Evolutionary conservation across 2,888 invertebrate genomes (phyloP), one percentile per base, ranked within the genome.

Genomic region (Lamellibrachia columna): DNA sequence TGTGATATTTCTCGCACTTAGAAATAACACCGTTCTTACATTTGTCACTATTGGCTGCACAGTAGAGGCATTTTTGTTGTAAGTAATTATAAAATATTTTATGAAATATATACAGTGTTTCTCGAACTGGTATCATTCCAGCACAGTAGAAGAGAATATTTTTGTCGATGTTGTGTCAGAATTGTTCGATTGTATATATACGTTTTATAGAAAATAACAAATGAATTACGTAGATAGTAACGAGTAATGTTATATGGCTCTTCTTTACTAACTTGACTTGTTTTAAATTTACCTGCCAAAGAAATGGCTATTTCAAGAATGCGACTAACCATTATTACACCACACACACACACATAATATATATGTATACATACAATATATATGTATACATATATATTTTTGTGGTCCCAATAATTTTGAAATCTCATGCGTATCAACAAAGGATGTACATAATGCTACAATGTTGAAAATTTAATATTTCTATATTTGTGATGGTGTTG

Each of bases 131-230:
- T 75, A 75, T 75, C 75, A 75, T 75, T 75, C 75, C 75, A 75
- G 75, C 75, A 75, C 75, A 75, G 75, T 75, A 75, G 75, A 75
- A 22, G 75, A 75, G 75, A 75, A 75, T 75, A 75, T 75, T 75
- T 75, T 75, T 75, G 75, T 75, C 22, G 75, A 75, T 75, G 58
- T 58, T 58, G 75, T 75, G 75, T 75, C 75, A 75, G 22, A 75
- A 75, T 75, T 75, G 3, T 22, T 75, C 75, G 22, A 75, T 75
- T 75, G 75, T 75, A 75, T 75, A 75, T 75, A 15, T 75, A 75
- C 75, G n/a, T 75, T 75, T 75, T 75, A 75, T 75, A 75, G 75
- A 75, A 75, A 75, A 75, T 75, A 75, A 22, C 75, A 22, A 75
- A 75, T 75, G 75, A 75, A 22, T 75, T 7, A 55, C 75, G 6